Evolutionary conservation across 2,888 invertebrate species (phyloP).

Genomic region (Thereva unica): DNA sequence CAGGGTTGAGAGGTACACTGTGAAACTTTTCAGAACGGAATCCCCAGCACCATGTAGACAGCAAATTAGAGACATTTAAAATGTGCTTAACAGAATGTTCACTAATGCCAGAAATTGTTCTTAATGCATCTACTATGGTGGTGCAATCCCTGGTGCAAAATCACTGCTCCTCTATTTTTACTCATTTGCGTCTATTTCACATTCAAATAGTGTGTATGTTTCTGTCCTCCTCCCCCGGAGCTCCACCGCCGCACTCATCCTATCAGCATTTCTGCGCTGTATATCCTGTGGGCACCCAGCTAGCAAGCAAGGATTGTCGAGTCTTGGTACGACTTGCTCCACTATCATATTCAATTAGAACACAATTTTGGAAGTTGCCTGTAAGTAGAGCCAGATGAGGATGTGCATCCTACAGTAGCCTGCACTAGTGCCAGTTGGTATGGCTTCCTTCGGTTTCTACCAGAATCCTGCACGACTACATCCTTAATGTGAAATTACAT

Average conservation of each 20-base stretch:
- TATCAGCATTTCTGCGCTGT: no score
- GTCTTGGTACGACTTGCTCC: background rate
- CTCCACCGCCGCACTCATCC: no score
- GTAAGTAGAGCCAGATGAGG: slow-evolving; percentile 26
- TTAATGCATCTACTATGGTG: slow-evolving; percentile 21
- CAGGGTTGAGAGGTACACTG: no score
- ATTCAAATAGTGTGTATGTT: background rate
- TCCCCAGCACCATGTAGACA: slow-evolving; percentile 15
- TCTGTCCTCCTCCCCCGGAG: background rate
- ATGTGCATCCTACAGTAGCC: slow-evolving; percentile 13
- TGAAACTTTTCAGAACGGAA: no score
- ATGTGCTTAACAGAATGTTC: slow-evolving; percentile 33
- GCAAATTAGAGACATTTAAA: slow-evolving; percentile 38
- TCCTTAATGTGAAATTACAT: background rate
- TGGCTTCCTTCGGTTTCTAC: background rate
- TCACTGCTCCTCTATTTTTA: slow-evolving; percentile 1
- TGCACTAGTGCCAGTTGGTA: slow-evolving; percentile 9
- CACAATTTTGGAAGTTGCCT: slow-evolving; percentile 35
- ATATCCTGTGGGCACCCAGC: background rate
- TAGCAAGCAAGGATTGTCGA: background rate
- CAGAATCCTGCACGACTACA: background rate
- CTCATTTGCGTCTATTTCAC: background rate
- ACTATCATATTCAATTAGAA: slow-evolving; percentile 40
- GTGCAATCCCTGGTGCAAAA: background rate
- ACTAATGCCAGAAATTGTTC: slow-evolving; percentile 36